phyloP scores from a whole-genome alignment of 2,797 vertebrate species.

The Dryobates pubescens region DNA sequence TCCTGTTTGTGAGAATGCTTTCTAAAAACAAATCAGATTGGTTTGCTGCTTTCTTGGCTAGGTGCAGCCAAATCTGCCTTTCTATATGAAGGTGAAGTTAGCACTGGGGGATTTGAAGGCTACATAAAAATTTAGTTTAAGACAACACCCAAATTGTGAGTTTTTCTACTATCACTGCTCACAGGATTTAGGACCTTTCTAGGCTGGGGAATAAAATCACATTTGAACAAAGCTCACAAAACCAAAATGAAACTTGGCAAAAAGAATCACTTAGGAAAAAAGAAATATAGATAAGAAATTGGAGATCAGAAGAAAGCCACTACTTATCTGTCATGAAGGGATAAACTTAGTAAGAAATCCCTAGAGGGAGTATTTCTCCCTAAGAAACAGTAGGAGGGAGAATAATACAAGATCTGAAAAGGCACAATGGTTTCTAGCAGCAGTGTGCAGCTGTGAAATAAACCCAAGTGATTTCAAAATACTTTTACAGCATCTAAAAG shows the following conservation, averaged over 20 bases:
- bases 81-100: neutral
- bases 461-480: neutral
- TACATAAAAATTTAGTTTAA: neutral
- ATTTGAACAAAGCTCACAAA: neutral
- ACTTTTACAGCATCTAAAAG: neutral
- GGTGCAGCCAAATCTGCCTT: neutral
- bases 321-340: neutral
- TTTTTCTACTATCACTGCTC: neutral
- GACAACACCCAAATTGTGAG: neutral
- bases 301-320: conserved; percentile 12
- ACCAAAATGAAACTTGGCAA: conserved; percentile 22
- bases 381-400: neutral
- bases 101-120: neutral
- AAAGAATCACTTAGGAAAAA: neutral
- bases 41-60: neutral
- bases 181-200: neutral
- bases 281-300: conserved; percentile 10
- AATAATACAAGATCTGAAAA: neutral
- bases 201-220: neutral
- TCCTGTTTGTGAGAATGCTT: conserved; percentile 6
- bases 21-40: neutral
- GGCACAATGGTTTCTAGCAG: neutral
- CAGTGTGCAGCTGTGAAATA: neutral
- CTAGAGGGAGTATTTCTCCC: neutral
- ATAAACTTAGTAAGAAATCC: conserved; percentile 15